Percentiles rank a stretch among this genome's conserved stretches.
These are phyloP conservation scores for Denticeps clupeoides DNA, from an alignment of 2,797 vertebrate species.

Conservation along the genomic window DNA sequence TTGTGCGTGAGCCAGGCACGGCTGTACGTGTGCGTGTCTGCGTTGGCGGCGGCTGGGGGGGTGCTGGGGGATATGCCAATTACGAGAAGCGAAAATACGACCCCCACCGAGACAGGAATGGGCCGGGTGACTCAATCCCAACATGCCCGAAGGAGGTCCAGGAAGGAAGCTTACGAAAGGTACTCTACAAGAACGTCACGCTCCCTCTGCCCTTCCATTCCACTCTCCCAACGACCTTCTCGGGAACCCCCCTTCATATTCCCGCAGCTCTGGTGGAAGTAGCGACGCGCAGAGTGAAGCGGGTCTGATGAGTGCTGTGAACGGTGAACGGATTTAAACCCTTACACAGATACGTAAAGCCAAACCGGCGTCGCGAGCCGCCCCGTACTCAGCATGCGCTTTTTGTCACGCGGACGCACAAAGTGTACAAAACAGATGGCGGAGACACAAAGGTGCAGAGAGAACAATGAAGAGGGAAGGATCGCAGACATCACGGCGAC, in stretches of 20 bases:
- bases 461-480: conserved; percentile 3
- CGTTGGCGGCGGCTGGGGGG: background rate
- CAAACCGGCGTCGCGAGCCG: too few species aligned
- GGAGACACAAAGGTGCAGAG: background rate
- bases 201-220: background rate
- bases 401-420: background rate
- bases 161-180: background rate
- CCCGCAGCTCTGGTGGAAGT: too few species aligned
- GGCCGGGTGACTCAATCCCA: background rate
- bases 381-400: background rate
- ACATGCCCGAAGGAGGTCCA: background rate
- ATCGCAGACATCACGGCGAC: conserved; percentile 5
- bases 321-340: too few species aligned
- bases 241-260: background rate
- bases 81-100: background rate
- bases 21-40: too few species aligned
- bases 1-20: too few species aligned
- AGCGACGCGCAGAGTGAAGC: too few species aligned
- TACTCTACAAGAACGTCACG: background rate
- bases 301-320: too few species aligned
- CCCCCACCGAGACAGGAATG: background rate
- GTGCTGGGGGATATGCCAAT: background rate
- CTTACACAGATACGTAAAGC: too few species aligned
- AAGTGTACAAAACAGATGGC: background rate
- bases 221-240: background rate